A percentile compares a stretch with the other conserved stretches of the same genome.
Conservation (phyloP, 1,140 invertebrate species). For the Chionoecetes opilio region DNA sequence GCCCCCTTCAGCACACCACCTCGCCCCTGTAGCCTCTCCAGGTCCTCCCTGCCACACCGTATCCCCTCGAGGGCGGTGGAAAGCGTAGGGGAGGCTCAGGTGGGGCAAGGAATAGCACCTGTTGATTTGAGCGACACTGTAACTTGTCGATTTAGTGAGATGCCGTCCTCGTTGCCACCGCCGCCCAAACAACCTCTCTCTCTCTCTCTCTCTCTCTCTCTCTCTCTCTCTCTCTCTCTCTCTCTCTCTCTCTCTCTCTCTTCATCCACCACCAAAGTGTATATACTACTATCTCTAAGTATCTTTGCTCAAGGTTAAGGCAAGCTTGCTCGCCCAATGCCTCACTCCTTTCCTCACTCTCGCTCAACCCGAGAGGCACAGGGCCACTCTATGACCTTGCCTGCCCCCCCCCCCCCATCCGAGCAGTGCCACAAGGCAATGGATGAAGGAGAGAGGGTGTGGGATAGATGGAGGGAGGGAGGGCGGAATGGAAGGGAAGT, state of each 20-base stretch:
- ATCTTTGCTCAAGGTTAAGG: background rate
- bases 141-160: background rate
- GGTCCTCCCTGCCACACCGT: background rate
- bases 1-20: background rate
- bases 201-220: background rate
- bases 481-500: background rate
- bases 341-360: background rate
- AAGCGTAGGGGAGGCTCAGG: background rate
- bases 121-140: background rate
- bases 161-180: background rate
- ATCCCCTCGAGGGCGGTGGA: background rate
- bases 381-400: conserved; percentile 4
- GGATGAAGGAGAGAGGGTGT: background rate
- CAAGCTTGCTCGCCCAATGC: too few species aligned
- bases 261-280: too few species aligned
- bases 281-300: background rate
- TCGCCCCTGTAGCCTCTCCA: background rate
- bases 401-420: background rate
- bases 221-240: conserved; percentile 23
- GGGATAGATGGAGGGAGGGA: background rate
- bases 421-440: background rate
- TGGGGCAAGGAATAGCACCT: background rate
- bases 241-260: conserved; percentile 23
- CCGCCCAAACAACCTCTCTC: background rate
- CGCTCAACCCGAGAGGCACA: background rate